These are phyloP conservation scores for Montipora cactus DNA, from an alignment of 64 coral and sea anemone genomes.

Conservation along the genomic window DNA sequence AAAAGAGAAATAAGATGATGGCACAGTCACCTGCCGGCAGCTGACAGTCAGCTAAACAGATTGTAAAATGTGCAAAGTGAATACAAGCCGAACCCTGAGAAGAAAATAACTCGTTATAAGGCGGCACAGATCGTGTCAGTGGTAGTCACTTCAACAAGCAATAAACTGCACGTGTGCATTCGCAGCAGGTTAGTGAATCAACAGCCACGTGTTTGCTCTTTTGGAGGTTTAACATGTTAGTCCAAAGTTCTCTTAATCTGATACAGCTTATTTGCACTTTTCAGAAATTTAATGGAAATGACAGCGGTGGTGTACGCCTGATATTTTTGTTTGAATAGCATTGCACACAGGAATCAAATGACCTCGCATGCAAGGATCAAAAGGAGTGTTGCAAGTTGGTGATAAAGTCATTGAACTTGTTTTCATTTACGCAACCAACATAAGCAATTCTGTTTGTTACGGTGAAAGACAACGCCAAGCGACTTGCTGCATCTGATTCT, in stretches of 20 bases:
- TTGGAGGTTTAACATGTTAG: background rate
- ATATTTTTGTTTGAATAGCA: background rate
- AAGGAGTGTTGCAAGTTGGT: background rate
- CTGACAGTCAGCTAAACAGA: too few relatives aligned
- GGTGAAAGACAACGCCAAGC: conserved; percentile 5
- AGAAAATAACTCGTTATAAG: too few relatives aligned
- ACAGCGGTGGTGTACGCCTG: background rate
- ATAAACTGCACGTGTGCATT: background rate
- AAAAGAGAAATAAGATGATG: too few relatives aligned
- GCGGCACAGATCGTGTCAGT: background rate
- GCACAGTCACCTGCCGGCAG: too few relatives aligned
- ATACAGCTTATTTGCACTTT: background rate
- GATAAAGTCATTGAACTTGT: background rate
- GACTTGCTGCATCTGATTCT: background rate
- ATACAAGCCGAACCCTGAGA: too few relatives aligned
- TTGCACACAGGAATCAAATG: background rate
- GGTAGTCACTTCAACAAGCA: background rate
- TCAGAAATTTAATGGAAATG: background rate
- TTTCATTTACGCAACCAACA: background rate
- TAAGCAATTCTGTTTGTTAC: conserved; percentile 8
- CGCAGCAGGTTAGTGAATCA: background rate
- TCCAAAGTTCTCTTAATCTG: background rate
- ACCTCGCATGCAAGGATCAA: too few relatives aligned
- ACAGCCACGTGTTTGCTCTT: background rate
- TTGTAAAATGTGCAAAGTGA: background rate